phyloP scores from a whole-genome alignment of 2,113 vertebrate species.

The Sciurus niger region DNA sequence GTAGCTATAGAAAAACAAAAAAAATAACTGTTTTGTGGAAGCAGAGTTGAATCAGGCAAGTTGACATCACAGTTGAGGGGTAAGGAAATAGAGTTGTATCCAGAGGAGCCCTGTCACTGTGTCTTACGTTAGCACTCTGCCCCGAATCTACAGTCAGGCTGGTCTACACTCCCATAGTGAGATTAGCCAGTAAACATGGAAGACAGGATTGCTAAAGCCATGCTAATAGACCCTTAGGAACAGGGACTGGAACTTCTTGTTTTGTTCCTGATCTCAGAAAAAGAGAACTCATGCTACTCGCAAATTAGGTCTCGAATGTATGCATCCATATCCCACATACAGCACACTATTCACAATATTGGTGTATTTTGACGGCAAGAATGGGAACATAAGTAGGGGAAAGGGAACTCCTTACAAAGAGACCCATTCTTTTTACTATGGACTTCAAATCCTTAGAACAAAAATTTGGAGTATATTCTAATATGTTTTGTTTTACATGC shows the following conservation, averaged over 20 bases:
- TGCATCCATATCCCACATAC: background rate
- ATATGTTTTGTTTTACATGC: background rate
- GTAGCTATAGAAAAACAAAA: background rate
- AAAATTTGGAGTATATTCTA: background rate
- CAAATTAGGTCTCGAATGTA: background rate
- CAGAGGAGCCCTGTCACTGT: background rate
- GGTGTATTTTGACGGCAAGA: background rate
- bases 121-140: background rate
- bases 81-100: background rate
- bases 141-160: background rate
- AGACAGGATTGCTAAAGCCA: too few species aligned
- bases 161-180: background rate
- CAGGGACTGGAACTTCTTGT: background rate
- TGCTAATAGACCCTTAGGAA: background rate
- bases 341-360: background rate
- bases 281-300: background rate
- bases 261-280: conserved; percentile 19
- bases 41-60: background rate
- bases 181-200: background rate
- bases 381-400: background rate
- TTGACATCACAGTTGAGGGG: background rate
- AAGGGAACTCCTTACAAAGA: background rate
- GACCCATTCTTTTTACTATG: background rate
- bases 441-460: background rate
- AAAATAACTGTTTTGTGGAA: background rate